phyloP scores from a whole-genome alignment of 1,140 invertebrate species.

The Macrobrachium nipponense region DNA sequence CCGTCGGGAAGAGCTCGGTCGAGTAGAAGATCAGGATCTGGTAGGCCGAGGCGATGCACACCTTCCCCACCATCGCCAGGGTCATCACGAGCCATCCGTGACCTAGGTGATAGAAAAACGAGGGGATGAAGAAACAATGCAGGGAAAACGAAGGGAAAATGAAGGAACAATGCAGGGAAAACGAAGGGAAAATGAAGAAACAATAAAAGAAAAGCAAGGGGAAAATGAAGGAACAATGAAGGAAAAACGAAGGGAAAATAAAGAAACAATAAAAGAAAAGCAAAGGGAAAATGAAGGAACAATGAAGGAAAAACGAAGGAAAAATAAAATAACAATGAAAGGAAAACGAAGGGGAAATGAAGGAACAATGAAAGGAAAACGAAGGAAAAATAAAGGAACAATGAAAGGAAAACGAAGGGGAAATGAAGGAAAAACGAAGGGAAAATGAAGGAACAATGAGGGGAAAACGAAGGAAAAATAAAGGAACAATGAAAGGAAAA shows the following conservation, averaged over 20 bases:
- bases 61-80: constrained; percentile 81
- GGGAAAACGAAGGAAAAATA: too few species aligned
- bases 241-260: not conserved
- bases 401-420: too few species aligned
- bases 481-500: too few species aligned
- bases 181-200: not conserved
- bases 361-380: too few species aligned
- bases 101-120: not conserved
- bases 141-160: not conserved
- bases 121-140: not conserved
- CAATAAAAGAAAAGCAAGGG: not conserved
- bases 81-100: constrained; percentile 69
- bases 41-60: constrained; percentile 86
- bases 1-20: constrained; percentile 84
- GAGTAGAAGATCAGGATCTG: constrained; percentile 90
- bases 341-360: too few species aligned
- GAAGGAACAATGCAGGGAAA: not conserved
- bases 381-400: too few species aligned
- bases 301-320: too few species aligned
- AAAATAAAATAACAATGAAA: not conserved
- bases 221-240: not conserved
- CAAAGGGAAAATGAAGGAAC: not conserved
- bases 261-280: not conserved
- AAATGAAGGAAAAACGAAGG: too few species aligned
- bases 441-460: too few species aligned